phyloP scores from a whole-genome alignment of 2,113 vertebrate species.

The Aythya baeri region DNA sequence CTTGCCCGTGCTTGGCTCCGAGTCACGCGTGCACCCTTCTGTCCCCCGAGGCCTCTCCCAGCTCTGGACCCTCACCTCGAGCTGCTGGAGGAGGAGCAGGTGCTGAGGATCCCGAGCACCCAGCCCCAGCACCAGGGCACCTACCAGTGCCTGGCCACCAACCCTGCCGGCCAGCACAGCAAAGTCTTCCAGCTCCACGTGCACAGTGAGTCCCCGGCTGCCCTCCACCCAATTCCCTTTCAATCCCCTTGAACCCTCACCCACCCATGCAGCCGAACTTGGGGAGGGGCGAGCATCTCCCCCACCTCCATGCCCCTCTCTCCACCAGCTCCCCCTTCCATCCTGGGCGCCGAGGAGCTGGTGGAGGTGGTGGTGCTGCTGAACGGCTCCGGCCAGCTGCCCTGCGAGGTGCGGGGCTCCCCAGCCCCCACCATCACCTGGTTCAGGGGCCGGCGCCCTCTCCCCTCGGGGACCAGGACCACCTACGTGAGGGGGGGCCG shows the following conservation, averaged over 20 bases:
- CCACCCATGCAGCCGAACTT: not conserved
- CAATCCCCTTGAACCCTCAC: not conserved
- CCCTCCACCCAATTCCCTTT: not conserved
- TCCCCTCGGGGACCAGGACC: constrained; percentile 75
- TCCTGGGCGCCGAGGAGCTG: constrained; percentile 78
- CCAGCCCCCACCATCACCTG: constrained; percentile 84
- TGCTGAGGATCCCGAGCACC: constrained; percentile 78
- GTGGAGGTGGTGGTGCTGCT: constrained; percentile 80
- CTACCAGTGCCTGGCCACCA: constrained; percentile 87
- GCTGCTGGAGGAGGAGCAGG: constrained; percentile 80
- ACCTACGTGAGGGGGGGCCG: constrained; percentile 76
- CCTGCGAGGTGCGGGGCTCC: constrained; percentile 81
- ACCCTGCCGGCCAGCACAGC: constrained; percentile 84
- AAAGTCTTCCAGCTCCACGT: constrained; percentile 84
- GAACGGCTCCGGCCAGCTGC: constrained; percentile 75
- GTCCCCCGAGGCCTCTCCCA: constrained; percentile 77
- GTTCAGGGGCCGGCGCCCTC: constrained; percentile 82
- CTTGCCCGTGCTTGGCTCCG: not conserved
- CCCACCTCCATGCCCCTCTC: not conserved
- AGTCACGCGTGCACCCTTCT: not conserved
- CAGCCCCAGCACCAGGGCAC: constrained; percentile 81
- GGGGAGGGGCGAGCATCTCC: not conserved
- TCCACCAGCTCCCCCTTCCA: constrained; percentile 80
- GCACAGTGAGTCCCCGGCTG: constrained; percentile 72
- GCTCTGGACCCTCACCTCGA: constrained; percentile 76